Base-by-base conservation (phyloP, 2,888 invertebrate genomes). In the Oxycera nigricornis region DNA sequence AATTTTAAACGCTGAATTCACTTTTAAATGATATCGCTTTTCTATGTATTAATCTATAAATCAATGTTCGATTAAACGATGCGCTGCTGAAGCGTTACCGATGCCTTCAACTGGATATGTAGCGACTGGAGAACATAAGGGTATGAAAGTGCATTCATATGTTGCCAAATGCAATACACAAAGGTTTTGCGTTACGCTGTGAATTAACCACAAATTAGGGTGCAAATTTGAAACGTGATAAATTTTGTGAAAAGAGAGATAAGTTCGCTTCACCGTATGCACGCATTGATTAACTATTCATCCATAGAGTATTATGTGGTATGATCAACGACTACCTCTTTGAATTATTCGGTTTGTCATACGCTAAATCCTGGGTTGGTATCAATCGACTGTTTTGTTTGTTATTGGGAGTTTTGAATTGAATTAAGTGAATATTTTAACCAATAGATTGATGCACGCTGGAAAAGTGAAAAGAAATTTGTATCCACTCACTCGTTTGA, bases 171-270 rank as follows among this genome's bases (percentile, higher is more conserved):
- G 41, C 35, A 39, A 50, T 24, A 26, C 28, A 17, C 22, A 62
- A 28, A 55, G 70, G 70, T 70, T 70, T 46, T 31, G 74, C 73
- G 74, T 61, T 76, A 73, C 59, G 62, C 67, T 76, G 76, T 75
- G 76, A 76, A 76, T 76, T 68, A 76, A 62, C 74, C 74, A 72
- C 74, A 76, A 76, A 76, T 76, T 74, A 76, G 74, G 74, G 74
- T 73, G 72, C 62, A 70, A 76, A 74, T 74, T 74, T 57, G 74
- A 76, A 74, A 61, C 52, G 68, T 31, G 68, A 52, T 65, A 65
- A 65, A 65, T 65, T 65, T 39, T 39, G 24, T 65, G 22, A n/a
- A 39, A 65, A 65, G 30, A 65, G 39, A 62, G 35, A 62, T 59
- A 65, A 41, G 2, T 31, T 11, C 31, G 41, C 22, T 2, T 65